Conservation (phyloP, 2,888 invertebrate species). For the Halocaridina rubra region DNA sequence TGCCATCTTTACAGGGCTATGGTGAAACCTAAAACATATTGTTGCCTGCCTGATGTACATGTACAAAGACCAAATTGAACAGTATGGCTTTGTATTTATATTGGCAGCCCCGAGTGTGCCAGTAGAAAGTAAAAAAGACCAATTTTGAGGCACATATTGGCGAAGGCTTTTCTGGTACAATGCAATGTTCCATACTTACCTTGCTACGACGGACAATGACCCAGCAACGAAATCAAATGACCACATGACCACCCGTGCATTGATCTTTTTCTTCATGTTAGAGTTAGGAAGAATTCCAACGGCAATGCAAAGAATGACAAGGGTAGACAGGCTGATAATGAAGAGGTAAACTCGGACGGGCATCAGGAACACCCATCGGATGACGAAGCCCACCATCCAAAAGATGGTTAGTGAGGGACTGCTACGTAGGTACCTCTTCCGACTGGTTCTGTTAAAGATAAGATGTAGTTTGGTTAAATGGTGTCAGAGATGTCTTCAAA, state of each 20-base stretch:
- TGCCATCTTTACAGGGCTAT: too few species aligned
- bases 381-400: slow-evolving; percentile 93
- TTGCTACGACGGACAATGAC: slow-evolving; percentile 77
- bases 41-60: too few species aligned
- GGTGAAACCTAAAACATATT: too few species aligned
- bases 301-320: slow-evolving; percentile 83
- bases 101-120: too few species aligned
- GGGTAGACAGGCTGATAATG: slow-evolving; percentile 70
- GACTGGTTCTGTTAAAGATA: slow-evolving; percentile 79
- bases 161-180: too few species aligned
- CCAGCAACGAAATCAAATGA: slow-evolving; percentile 83
- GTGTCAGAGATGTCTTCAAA: too few species aligned
- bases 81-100: too few species aligned
- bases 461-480: too few species aligned
- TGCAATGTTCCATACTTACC: too few species aligned
- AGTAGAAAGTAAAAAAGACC: too few species aligned
- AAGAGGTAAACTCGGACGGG: slow-evolving; percentile 88
- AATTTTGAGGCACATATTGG: too few species aligned
- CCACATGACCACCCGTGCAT: slow-evolving; percentile 77
- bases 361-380: slow-evolving; percentile 90
- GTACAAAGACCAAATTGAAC: too few species aligned
- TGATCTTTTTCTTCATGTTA: slow-evolving; percentile 75
- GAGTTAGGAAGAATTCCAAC: slow-evolving; percentile 83
- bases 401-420: slow-evolving; percentile 92
- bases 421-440: slow-evolving; percentile 86